Conservation (phyloP, 2,797 vertebrate genomes). For the Odontamblyopus lacepedii region DNA sequence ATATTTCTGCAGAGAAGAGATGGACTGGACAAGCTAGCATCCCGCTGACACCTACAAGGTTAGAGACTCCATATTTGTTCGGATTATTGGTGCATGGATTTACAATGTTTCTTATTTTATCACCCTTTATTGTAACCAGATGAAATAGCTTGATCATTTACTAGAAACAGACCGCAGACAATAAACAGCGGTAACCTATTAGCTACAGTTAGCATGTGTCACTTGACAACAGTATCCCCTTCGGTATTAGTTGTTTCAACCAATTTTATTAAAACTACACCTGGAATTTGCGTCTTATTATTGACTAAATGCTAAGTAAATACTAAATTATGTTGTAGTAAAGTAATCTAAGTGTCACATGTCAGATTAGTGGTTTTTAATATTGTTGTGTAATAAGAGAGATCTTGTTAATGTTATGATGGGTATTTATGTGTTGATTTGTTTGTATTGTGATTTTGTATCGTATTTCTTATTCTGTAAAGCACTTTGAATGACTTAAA, state of each 20-base stretch:
- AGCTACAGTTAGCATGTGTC: not conserved
- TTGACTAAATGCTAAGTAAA: not conserved
- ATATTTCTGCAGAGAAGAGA: conserved; percentile 24
- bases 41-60: conserved; percentile 33
- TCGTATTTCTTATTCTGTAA: too few relatives aligned
- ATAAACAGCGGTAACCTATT: not conserved
- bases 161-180: not conserved
- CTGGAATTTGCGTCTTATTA: not conserved
- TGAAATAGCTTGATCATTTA: not conserved
- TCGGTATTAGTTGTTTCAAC: not conserved
- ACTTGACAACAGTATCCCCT: not conserved
- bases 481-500: too few relatives aligned
- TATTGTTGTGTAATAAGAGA: too few relatives aligned
- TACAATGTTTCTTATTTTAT: not conserved
- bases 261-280: not conserved
- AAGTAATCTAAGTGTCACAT: not conserved
- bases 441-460: too few relatives aligned
- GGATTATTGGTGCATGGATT: not conserved
- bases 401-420: too few relatives aligned
- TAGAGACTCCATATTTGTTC: not conserved
- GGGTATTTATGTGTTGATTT: too few relatives aligned
- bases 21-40: conserved; percentile 23
- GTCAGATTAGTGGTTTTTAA: not conserved
- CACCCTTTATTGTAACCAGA: too few relatives aligned
- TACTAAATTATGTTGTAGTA: not conserved